Percentiles rank a stretch among this genome's conserved stretches.
Conservation (phyloP, 2,113 vertebrate genomes). For the Bettongia penicillata region DNA sequence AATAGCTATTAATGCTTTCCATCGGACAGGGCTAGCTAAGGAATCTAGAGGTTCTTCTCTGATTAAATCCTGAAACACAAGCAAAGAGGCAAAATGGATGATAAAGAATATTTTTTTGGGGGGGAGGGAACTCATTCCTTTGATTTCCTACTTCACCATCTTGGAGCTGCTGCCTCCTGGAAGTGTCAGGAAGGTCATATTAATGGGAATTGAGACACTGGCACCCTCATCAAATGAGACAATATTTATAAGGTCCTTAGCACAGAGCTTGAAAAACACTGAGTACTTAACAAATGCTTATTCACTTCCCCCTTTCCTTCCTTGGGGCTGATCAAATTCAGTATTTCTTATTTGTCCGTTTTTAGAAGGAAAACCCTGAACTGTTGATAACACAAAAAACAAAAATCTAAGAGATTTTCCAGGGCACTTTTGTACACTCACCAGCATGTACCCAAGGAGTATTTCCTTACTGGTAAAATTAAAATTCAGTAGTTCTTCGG, state of each 20-base stretch:
- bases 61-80: conserved; percentile 71
- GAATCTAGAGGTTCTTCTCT: conserved; percentile 75
- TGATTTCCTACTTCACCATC: not conserved
- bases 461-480: conserved; percentile 69
- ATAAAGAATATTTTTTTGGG: not conserved
- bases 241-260: not conserved
- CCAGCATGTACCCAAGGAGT: conserved; percentile 70
- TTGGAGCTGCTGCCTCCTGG: not conserved
- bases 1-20: conserved; percentile 75
- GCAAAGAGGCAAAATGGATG: not conserved
- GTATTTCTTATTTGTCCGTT: not conserved
- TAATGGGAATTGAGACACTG: not conserved
- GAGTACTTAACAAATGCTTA: not conserved
- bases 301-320: not conserved
- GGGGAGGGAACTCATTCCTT: not conserved
- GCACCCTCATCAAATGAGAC: not conserved
- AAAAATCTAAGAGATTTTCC: not conserved
- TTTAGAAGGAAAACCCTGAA: not conserved
- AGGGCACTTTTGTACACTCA: conserved; percentile 15
- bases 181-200: not conserved
- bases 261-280: not conserved
- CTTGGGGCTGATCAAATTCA: not conserved
- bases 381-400: not conserved
- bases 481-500: conserved; percentile 49
- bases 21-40: conserved; percentile 73